A percentile compares a stretch with the other conserved stretches of the same genome.
phyloP scores from a whole-genome alignment of 2,888 invertebrate genomes.

The Sicus ferrugineus region DNA sequence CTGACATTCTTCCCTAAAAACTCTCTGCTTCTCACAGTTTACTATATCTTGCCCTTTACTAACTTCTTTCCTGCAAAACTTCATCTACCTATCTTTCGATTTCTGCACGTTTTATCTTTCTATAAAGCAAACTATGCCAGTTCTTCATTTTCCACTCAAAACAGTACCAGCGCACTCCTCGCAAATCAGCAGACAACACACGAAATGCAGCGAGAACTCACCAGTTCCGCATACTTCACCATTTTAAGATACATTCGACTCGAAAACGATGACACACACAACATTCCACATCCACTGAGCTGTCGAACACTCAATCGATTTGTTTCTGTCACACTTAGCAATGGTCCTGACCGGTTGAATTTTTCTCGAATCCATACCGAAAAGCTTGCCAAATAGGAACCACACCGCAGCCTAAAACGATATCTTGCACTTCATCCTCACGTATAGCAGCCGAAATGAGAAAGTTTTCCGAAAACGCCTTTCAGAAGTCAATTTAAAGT shows the following conservation, averaged over 20 bases:
- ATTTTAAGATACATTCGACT: too few relatives aligned
- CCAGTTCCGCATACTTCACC: too few relatives aligned
- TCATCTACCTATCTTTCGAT: constrained; percentile 52
- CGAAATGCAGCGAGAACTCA: too few relatives aligned
- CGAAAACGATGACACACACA: too few relatives aligned
- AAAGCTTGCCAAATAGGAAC: constrained; percentile 18
- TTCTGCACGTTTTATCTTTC: constrained; percentile 57
- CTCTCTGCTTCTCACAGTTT: constrained; percentile 48
- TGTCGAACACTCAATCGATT: background rate
- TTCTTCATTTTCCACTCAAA: background rate
- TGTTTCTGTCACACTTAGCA: background rate
- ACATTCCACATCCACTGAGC: too few relatives aligned
- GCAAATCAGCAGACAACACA: too few relatives aligned
- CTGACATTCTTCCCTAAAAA: too few relatives aligned
- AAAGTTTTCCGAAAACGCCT: constrained; percentile 16
- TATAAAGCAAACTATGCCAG: constrained; percentile 54
- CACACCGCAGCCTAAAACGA: background rate
- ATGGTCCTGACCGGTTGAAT: background rate
- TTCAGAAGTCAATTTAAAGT: constrained; percentile 35
- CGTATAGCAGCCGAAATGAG: constrained; percentile 14
- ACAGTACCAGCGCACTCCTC: background rate
- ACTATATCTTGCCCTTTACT: constrained; percentile 36
- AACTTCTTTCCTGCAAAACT: constrained; percentile 45
- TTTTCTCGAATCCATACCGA: background rate
- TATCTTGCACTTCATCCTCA: background rate